A percentile compares a stretch with the other conserved stretches of the same genome.
Evolutionary conservation across 2,113 vertebrate genomes (phyloP).

Genomic region (Sturnira hondurensis): DNA sequence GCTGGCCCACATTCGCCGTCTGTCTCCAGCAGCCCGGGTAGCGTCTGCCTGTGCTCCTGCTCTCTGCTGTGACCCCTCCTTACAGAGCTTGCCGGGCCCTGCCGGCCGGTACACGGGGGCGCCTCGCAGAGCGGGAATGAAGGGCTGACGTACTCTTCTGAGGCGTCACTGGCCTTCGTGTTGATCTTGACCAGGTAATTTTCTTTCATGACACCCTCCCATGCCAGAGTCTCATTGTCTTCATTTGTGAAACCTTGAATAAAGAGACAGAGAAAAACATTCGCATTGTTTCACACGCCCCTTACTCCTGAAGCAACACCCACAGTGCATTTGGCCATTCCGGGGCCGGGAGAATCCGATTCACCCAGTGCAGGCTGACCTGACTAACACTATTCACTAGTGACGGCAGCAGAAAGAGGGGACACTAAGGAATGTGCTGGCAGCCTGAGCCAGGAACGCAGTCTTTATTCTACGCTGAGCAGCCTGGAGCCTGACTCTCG

Average conservation of each 20-base stretch:
- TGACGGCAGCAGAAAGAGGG: fast-evolving
- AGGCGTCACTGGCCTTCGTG: constrained; percentile 78
- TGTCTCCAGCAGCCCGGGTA: neutral
- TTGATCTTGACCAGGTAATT: constrained; percentile 86
- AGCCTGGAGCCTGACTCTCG: neutral
- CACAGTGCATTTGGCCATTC: neutral
- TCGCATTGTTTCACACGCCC: neutral
- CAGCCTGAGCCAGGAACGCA: neutral
- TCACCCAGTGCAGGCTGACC: neutral
- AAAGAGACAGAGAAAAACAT: neutral
- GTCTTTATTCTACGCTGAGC: neutral
- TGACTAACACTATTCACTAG: neutral
- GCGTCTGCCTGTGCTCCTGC: neutral
- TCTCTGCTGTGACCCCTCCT: neutral
- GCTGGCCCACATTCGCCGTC: fast-evolving
- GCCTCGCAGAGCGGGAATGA: neutral
- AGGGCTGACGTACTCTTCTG: constrained; percentile 79
- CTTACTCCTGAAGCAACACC: neutral
- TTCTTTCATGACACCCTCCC: constrained; percentile 88
- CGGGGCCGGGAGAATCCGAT: neutral
- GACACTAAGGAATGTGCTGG: neutral
- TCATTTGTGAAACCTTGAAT: constrained; percentile 81
- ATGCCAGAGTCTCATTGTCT: constrained; percentile 83
- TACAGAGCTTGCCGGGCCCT: neutral
- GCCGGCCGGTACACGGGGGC: fast-evolving